Percentiles rank a stretch among this genome's conserved stretches.
These are phyloP conservation scores for Aphelenchoides fujianensis DNA, from an alignment of 1,140 invertebrate species.

Conservation along the genomic window DNA sequence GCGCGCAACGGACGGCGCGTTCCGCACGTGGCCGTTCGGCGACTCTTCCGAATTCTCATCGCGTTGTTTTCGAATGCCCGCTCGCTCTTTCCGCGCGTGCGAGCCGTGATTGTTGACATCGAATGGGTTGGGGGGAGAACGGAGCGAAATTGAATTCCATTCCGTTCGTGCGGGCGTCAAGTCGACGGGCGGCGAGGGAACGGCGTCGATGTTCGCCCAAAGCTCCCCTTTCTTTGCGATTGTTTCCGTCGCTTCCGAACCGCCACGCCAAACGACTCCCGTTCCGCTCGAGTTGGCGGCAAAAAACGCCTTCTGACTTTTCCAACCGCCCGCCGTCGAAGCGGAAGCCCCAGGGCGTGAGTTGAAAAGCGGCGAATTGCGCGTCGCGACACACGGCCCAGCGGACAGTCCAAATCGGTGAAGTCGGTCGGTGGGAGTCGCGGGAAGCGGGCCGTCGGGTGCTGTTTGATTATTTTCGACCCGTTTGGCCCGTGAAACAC, in stretches of 20 bases:
- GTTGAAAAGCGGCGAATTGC: background rate
- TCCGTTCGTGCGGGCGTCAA: no score
- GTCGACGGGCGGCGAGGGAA: no score
- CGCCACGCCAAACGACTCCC: background rate
- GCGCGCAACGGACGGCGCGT: no score
- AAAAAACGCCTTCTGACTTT: background rate
- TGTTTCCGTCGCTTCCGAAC: background rate
- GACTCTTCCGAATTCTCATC: no score
- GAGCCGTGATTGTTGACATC: no score
- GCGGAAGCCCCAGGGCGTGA: background rate
- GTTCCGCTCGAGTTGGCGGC: background rate
- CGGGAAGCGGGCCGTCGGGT: background rate
- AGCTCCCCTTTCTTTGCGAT: no score
- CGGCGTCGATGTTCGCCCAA: no score
- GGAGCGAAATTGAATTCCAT: no score
- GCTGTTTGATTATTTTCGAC: background rate
- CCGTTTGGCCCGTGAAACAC: background rate
- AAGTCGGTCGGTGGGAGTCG: background rate
- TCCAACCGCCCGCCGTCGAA: background rate
- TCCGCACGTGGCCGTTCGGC: no score
- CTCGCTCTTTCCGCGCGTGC: no score
- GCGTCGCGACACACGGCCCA: background rate
- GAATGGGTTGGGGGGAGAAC: no score
- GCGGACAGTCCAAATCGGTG: background rate
- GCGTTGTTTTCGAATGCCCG: no score